Conservation (phyloP, 2,797 vertebrate species). For the Semaprochilodus insignis region DNA sequence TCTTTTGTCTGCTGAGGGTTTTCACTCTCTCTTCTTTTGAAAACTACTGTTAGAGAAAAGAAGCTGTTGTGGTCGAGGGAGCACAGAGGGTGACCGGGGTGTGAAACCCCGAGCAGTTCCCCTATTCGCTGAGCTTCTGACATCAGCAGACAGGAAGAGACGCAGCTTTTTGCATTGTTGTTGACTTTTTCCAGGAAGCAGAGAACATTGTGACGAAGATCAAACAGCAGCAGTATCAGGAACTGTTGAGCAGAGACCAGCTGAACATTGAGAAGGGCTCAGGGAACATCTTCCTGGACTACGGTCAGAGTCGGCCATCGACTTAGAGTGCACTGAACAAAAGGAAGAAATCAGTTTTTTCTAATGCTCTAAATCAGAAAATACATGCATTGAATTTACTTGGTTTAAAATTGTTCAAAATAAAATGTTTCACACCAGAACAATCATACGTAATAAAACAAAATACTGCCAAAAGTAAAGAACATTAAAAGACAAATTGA, state of each 20-base stretch:
- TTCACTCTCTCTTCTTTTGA: neutral
- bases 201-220: conserved; percentile 94
- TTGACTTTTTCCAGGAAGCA: conserved; percentile 87
- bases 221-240: conserved; percentile 92
- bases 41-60: neutral
- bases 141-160: conserved; percentile 64
- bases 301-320: conserved; percentile 79
- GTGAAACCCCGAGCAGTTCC: conserved; percentile 47
- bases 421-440: too few species aligned
- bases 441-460: too few species aligned
- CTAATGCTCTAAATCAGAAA: neutral
- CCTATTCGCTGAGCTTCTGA: conserved; percentile 52
- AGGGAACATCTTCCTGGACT: conserved; percentile 91
- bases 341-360: neutral
- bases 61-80: conserved; percentile 17
- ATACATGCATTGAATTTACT: neutral
- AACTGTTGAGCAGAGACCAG: conserved; percentile 90
- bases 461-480: too few species aligned
- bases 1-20: neutral
- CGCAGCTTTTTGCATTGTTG: conserved; percentile 54
- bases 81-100: neutral
- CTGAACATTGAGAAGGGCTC: conserved; percentile 87
- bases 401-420: neutral
- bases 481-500: too few species aligned
- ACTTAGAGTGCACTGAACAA: neutral